Evolutionary conservation across 2,888 invertebrate species (phyloP).

Genomic region (Aphelenchoides bicaudatus): DNA sequence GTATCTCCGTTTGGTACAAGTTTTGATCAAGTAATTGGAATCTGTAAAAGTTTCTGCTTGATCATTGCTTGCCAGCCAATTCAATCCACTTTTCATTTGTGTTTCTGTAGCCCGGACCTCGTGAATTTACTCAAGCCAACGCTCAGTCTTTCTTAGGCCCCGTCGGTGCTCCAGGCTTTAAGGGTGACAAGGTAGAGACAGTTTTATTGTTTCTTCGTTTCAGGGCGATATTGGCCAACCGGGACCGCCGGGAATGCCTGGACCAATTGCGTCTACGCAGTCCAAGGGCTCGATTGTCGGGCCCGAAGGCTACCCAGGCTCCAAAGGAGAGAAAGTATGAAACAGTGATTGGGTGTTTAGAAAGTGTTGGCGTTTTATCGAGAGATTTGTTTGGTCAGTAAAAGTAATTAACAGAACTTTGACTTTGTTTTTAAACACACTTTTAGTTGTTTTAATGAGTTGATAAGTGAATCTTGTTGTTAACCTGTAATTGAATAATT

Average conservation of each 20-base stretch:
- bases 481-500: no score
- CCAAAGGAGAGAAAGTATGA: constrained; percentile 67
- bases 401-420: no score
- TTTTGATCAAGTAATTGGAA: no score
- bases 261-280: constrained; percentile 46
- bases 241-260: constrained; percentile 56
- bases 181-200: constrained; percentile 51
- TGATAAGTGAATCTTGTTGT: no score
- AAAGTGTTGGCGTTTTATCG: no score
- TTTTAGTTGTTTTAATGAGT: no score
- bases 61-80: no score
- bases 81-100: no score
- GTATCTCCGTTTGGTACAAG: constrained; percentile 44
- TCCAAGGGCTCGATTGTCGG: constrained; percentile 58
- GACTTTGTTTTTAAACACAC: no score
- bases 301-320: constrained; percentile 67
- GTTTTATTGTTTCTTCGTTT: constrained; percentile 22
- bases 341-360: no score
- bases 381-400: no score
- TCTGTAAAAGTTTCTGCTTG: no score
- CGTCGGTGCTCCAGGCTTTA: constrained; percentile 49
- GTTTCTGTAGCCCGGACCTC: constrained; percentile 58
- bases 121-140: constrained; percentile 48
- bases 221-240: constrained; percentile 52
- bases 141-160: constrained; percentile 55